Evolutionary conservation across 2,113 vertebrate species (phyloP).

Genomic region (Forbesichthys papilliferus): DNA sequence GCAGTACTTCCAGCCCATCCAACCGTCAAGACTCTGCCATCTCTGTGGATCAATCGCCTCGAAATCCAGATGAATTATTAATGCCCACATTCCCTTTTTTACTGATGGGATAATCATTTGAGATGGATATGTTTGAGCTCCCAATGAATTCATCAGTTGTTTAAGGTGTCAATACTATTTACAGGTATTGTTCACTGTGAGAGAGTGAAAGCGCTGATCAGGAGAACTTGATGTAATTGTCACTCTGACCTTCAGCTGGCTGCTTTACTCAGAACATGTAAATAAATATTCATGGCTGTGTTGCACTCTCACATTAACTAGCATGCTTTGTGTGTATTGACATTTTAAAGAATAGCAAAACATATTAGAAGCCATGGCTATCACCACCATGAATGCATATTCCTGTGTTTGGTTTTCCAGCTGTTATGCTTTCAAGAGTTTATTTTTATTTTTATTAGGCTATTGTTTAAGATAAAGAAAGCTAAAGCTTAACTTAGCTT

Average conservation of each 20-base stretch:
- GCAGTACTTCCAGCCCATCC: slow-evolving; percentile 25
- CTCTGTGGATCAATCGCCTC: slow-evolving; percentile 66
- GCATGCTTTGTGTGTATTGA: slow-evolving; percentile 17
- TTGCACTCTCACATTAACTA: slow-evolving; percentile 14
- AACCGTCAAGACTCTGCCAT: slow-evolving; percentile 36
- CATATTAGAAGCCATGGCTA: slow-evolving; percentile 7
- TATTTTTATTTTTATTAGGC: slow-evolving; percentile 16
- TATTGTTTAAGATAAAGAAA: slow-evolving; percentile 28
- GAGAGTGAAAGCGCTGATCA: slow-evolving; percentile 47
- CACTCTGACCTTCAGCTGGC: slow-evolving; percentile 61
- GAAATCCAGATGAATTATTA: slow-evolving; percentile 75
- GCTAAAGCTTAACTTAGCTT: slow-evolving; percentile 27
- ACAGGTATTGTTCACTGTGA: slow-evolving; percentile 42
- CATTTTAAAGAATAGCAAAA: slow-evolving; percentile 5
- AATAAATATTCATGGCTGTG: slow-evolving; percentile 59
- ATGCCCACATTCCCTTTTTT: slow-evolving; percentile 71
- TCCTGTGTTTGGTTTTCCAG: slow-evolving; percentile 2
- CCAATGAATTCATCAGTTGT: slow-evolving; percentile 70
- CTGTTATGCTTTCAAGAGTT: slow-evolving; percentile 4
- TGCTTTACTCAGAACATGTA: slow-evolving; percentile 49
- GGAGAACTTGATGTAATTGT: slow-evolving; percentile 39
- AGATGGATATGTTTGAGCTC: slow-evolving; percentile 64
- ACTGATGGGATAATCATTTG: slow-evolving; percentile 75
- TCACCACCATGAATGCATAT: neutral
- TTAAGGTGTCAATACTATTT: slow-evolving; percentile 71